Evolutionary conservation across 2,888 invertebrate genomes (phyloP), one percentile per base, ranked within the genome.

Genomic region (Priocnemis perturbator): DNA sequence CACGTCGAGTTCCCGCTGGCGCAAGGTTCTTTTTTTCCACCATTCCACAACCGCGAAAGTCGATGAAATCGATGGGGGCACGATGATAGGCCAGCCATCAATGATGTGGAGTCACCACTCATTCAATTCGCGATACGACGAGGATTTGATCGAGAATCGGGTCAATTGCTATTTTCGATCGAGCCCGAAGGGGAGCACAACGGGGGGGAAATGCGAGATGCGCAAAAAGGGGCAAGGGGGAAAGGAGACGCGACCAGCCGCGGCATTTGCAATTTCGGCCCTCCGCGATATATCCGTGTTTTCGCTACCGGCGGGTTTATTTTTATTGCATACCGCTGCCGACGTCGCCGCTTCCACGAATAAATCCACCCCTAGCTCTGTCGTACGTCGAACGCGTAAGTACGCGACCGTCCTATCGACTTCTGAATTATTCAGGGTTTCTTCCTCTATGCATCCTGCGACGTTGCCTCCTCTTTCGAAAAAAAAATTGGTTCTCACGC

Each of bases 121-220:
- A 55, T 60, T 56, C 50, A 58, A 20, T 45, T 20, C 53, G 52
- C 60, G 67, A 67, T 56, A 60, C 52, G 55, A 14, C 50, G 23
- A 20, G 57, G 57, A 60, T 65, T 65, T 48, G 67, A 69, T 61
- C 65, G 65, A 50, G 66, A 80, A 80, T 60, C 76, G 69, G 79
- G 79, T 80, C 76, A 80, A 78, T 81, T 71, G 74, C 71, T 80
- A 78, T 79, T 77, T 78, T 72, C 74, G 71, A 72, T 60, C 66
- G 60, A 58, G 55, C 45, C 55, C 37, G 37, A 37, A 37, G 37
- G 37, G 14, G 14, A 37, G 11, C 15, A 17, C 50, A 17, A n/a
- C 17, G 19, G 50, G 15, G 50, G 50, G n/a, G 15, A 26, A 19
- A n/a, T n/a, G 60, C 3, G 50, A 30, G 20, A 58, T 11, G 37